Conservation (phyloP, 2,797 vertebrate species). For the Danio choprae region DNA sequence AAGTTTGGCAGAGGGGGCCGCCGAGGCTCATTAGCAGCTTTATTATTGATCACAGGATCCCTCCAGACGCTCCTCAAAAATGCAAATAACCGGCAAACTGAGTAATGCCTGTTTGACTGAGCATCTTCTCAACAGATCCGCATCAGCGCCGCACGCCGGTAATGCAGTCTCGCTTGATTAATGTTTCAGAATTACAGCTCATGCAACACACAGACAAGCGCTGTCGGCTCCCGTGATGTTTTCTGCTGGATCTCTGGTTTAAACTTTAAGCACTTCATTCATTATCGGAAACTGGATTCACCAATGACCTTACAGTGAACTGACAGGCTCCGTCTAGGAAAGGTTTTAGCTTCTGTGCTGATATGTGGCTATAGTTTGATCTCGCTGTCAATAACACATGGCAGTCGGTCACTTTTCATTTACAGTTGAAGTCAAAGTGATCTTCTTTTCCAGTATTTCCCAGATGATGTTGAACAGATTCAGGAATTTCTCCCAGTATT, state of each 20-base stretch:
- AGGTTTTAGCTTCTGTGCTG: too few relatives aligned
- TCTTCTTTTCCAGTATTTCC: too few relatives aligned
- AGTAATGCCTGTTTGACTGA: constrained; percentile 76
- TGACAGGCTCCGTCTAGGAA: too few relatives aligned
- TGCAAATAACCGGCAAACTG: constrained; percentile 75
- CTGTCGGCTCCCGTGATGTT: constrained; percentile 5
- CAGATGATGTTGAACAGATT: too few relatives aligned
- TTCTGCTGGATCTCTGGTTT: constrained; percentile 2
- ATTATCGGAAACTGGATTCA: neutral
- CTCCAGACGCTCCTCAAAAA: constrained; percentile 68
- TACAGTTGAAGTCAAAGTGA: too few relatives aligned
- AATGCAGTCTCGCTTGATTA: constrained; percentile 71
- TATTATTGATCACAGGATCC: constrained; percentile 83
- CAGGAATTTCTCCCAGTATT: too few relatives aligned
- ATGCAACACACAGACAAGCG: constrained; percentile 54
- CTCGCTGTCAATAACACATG: too few relatives aligned
- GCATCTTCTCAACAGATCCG: constrained; percentile 79
- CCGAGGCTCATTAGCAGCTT: constrained; percentile 77
- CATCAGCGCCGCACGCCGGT: constrained; percentile 65
- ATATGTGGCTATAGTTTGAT: too few relatives aligned
- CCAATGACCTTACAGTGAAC: too few relatives aligned
- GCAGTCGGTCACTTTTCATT: too few relatives aligned
- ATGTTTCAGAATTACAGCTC: constrained; percentile 63
- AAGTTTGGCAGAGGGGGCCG: constrained; percentile 76
- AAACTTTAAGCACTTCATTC: constrained; percentile 27